Conservation (phyloP, 2,113 vertebrate species). For the Macrotis lagotis region DNA sequence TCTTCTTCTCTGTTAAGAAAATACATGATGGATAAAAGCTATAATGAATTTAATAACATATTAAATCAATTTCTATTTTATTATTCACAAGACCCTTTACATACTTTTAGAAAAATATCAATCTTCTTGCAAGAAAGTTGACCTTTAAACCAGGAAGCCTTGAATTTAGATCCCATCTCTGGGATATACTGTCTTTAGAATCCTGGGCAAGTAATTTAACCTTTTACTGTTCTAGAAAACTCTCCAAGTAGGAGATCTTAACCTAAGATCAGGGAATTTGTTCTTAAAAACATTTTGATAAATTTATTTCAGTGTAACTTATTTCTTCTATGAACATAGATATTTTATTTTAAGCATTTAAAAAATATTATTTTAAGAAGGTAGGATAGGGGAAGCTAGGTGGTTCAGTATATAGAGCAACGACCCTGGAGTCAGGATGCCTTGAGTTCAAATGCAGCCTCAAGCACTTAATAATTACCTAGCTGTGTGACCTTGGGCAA, state of each 20-base stretch:
- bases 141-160: background rate
- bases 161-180: background rate
- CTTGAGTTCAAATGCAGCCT: no score
- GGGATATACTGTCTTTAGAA: background rate
- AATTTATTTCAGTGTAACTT: background rate
- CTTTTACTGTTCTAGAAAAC: background rate
- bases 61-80: background rate
- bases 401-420: no score
- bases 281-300: background rate
- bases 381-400: no score
- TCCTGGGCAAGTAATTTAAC: background rate
- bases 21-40: background rate
- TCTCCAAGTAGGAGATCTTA: background rate
- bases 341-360: background rate
- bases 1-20: background rate
- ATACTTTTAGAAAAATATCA: no score
- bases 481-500: no score
- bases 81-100: background rate
- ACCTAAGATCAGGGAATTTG: background rate
- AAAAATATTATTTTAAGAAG: background rate
- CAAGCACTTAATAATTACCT: no score
- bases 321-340: background rate
- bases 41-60: background rate
- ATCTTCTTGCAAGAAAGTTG: background rate
- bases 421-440: no score